Evolutionary conservation across 2,797 vertebrate species (phyloP), one percentile per base, ranked within the genome.

Genomic region (Sebastes melanostomus): DNA sequence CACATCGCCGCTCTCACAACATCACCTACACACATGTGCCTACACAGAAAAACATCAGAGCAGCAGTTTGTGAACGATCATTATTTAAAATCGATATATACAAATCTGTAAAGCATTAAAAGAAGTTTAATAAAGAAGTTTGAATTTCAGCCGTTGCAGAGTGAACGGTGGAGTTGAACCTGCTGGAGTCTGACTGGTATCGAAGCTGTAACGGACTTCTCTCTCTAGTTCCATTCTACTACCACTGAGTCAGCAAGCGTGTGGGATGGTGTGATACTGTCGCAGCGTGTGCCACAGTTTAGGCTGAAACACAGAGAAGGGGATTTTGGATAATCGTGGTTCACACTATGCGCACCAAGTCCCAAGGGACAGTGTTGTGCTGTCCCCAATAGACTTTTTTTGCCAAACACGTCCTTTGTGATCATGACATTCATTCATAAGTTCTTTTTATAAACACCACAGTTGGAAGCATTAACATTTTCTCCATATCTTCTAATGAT

Each of bases 1-100:
- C 94, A 94, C 74, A 82, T 82, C 70, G 86, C 82, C n/a, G 22
- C 75, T 91, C 85, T 86, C 87, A 83, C 80, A 72, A 74, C 85
- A 84, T 81, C 85, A 83, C 38, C 66, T 66, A 66, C 59, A 66
- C 59, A 86, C 73, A 70, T 75, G 32, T 63, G 55, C 93, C 59
- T 66, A 46, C 66, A 69, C 66, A n/a, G 18, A 72, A 55, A 88
- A 75, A 87, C 78, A 78, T 10, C 54, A 66, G 13, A 60, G 24
- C 66, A 69, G 59, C 52, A 62, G 13, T 46, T 66, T 61, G 38
- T 72, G 32, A 76, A 50, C 13, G 66, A 58, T 50, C 6, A 18
- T 4, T 30, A 61, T 5, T 55, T 22, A 4, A 66, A 82, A 60
- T 56, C 18, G 8, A 32, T 24, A 22, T 24, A 50, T 1, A 36